Evolutionary conservation across 2,113 vertebrate genomes (phyloP).

Genomic region (Chaetura pelagica): DNA sequence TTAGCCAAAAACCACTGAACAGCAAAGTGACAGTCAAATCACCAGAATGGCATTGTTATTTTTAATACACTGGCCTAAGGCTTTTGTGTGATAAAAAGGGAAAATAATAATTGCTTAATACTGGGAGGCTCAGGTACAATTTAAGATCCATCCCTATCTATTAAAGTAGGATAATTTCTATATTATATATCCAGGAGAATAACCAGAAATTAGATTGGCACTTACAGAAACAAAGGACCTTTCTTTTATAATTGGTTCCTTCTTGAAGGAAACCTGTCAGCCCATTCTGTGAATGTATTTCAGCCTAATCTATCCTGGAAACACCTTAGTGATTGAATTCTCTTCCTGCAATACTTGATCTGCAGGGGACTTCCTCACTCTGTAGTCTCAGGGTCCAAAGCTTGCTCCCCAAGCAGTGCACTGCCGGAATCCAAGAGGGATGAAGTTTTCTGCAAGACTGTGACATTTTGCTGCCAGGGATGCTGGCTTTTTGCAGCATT

Average conservation of each 20-base stretch:
- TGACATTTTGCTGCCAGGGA: background rate
- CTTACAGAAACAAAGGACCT: background rate
- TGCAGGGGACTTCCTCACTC: background rate
- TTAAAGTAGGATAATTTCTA: background rate
- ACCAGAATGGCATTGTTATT: background rate
- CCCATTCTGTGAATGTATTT: slow-evolving; percentile 5
- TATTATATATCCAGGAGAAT: background rate
- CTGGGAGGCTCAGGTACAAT: background rate
- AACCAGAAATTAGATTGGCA: background rate
- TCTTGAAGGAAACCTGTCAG: slow-evolving; percentile 4
- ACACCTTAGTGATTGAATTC: background rate
- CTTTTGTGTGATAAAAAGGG: background rate
- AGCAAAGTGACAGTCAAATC: slow-evolving; percentile 7
- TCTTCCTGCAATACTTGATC: background rate
- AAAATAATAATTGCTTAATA: background rate
- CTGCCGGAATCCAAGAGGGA: background rate
- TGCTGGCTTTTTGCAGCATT: background rate
- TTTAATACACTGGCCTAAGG: background rate
- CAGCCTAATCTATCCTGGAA: slow-evolving; percentile 14
- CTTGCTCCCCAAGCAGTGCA: background rate
- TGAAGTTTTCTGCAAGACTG: background rate
- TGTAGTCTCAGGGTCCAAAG: background rate
- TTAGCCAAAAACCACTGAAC: slow-evolving; percentile 2
- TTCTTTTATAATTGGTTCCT: slow-evolving; percentile 24
- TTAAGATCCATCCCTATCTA: background rate